Percentiles rank a stretch among this genome's conserved stretches.
Conservation (phyloP, 2,797 vertebrate species). For the Halcyon chelicuti region DNA sequence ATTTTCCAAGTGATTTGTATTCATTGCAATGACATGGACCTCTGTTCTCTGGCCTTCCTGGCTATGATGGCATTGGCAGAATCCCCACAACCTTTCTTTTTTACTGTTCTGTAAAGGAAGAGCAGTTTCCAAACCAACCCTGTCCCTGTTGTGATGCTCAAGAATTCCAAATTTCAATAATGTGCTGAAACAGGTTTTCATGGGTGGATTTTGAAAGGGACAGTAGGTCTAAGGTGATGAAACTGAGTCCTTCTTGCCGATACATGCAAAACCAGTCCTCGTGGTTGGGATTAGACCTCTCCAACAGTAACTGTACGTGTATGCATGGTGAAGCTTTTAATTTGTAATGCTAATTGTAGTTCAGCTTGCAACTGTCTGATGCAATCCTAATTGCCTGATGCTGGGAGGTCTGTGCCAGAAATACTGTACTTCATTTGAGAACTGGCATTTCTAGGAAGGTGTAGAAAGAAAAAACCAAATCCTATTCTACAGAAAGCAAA, state of each 20-base stretch:
- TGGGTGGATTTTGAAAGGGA: not conserved
- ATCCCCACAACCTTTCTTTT: not conserved
- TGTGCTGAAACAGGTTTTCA: not conserved
- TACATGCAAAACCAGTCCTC: not conserved
- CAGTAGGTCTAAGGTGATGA: not conserved
- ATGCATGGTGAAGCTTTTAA: not conserved
- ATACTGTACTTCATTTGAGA: not conserved
- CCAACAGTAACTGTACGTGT: not conserved
- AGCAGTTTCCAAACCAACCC: not conserved
- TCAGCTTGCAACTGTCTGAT: conserved; percentile 29
- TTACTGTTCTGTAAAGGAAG: not conserved
- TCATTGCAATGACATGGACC: not conserved
- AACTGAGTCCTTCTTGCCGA: not conserved
- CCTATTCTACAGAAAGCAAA: not conserved
- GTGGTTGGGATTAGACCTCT: not conserved
- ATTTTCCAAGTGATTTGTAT: not conserved
- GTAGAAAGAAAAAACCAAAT: not conserved
- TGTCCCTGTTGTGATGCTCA: not conserved
- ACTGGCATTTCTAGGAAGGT: conserved; percentile 11
- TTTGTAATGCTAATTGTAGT: conserved; percentile 34
- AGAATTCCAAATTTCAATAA: not conserved
- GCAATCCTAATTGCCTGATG: conserved; percentile 8
- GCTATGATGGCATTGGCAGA: not conserved
- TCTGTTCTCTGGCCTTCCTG: not conserved
- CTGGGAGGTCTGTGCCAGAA: conserved; percentile 38